Percentiles rank a stretch among this genome's conserved stretches.
Evolutionary conservation across 2,888 invertebrate species (phyloP).

Genomic region (Agonopterix subpropinquella): DNA sequence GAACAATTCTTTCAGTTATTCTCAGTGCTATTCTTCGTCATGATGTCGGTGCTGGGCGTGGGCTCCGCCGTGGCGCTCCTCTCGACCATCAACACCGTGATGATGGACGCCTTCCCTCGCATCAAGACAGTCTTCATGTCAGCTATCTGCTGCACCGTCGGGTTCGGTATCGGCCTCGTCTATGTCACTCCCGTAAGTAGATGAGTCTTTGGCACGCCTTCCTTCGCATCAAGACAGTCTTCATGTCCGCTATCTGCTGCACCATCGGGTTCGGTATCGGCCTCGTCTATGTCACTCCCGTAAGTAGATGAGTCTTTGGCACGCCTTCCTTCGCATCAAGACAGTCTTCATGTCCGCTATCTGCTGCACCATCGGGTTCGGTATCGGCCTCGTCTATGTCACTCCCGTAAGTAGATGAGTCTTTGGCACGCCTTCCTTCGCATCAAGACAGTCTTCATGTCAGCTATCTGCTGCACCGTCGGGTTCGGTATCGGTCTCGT

Average conservation of each 20-base stretch:
- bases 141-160: conserved; percentile 61
- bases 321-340: conserved; percentile 78
- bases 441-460: conserved; percentile 76
- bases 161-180: conserved; percentile 80
- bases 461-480: conserved; percentile 63
- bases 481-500: conserved; percentile 81
- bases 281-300: conserved; percentile 84
- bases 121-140: conserved; percentile 78
- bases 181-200: conserved; percentile 85
- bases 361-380: conserved; percentile 74
- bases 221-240: conserved; percentile 74
- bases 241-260: conserved; percentile 75
- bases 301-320: conserved; percentile 65
- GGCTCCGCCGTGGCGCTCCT: conserved; percentile 85
- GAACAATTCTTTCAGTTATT: conserved; percentile 71
- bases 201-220: conserved; percentile 76
- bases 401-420: conserved; percentile 80
- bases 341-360: conserved; percentile 77
- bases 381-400: conserved; percentile 81
- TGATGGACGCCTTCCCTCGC: conserved; percentile 80
- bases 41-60: conserved; percentile 86
- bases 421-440: conserved; percentile 81
- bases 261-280: conserved; percentile 78
- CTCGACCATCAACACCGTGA: conserved; percentile 79
- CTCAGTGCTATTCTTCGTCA: conserved; percentile 86